Base-by-base conservation (phyloP, 2,888 invertebrate species). In the Phanerotoma sp. region DNA sequence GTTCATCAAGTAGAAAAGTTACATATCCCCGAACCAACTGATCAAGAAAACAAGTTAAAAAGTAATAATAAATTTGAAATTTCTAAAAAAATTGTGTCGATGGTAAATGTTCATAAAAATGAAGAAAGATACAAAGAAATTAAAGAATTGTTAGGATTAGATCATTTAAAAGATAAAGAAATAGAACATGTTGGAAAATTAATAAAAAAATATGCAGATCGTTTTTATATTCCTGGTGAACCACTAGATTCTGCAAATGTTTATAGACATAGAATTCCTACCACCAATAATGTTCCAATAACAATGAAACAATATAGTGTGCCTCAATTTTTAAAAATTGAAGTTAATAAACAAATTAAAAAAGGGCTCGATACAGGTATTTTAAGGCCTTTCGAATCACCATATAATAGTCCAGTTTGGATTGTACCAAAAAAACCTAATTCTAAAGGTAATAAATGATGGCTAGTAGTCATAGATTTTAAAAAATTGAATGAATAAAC, bases 401-500 rank as follows among this genome's bases (percentile, higher is more conserved):
- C 51, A 3, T 51, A 51, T 13, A 41, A 41, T 28, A 18, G 28
- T 11, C 51, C 42, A 5, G 20, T 51, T 5, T 45, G 51, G 44
- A 44, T 51, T 5, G 44, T 44, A 3, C 51, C 51, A 2, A 37
- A 51, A 11, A 51, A 51, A 20, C n/a, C 22, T 5, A 44, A 51
- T 44, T 44, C 56, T 0, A 30, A 48, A 6, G 62, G 63, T 5
- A 57, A 55, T 28, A 60, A 60, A 7, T 51, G 57, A 22, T 64
- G 51, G 40, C 48, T 67, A 9, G 49, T 71, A 6, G 66, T 69
- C 15, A 57, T 67, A 5, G 70, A 71, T 41, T 74, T 57, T 21
- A 54, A 69, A 4, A 37, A 41, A 18, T 35, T 72, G 1, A 75
- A 74, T 48, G 49, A 59, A 11, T 53, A 59, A 2, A 74, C 72